A percentile compares a stretch with the other conserved stretches of the same genome.
These are phyloP conservation scores for Larimichthys polyactis DNA, from an alignment of 2,113 vertebrate genomes.

Conservation along the genomic window DNA sequence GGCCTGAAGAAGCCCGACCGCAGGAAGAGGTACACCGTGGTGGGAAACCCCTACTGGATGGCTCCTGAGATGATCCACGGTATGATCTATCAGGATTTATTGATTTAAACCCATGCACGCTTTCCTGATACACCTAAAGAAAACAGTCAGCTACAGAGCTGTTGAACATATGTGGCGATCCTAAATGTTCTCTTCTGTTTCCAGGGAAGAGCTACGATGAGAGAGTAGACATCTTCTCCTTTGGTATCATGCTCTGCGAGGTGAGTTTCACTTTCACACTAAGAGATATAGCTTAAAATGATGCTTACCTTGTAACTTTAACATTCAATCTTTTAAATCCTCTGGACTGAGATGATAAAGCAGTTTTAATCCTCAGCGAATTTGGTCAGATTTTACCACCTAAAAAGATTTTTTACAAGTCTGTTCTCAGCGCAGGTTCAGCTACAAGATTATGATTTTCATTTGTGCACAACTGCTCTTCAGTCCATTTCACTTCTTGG, in stretches of 20 bases:
- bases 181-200: not conserved
- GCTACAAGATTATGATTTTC: not conserved
- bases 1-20: slow-evolving; percentile 92
- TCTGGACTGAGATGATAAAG: not conserved
- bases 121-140: not conserved
- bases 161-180: not conserved
- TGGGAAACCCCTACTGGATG: slow-evolving; percentile 99
- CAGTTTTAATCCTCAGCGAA: not conserved
- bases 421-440: not conserved
- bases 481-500: not conserved
- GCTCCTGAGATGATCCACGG: slow-evolving; percentile 99
- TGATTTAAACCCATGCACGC: not conserved
- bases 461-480: not conserved
- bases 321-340: not conserved
- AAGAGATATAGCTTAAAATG: not conserved
- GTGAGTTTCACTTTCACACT: slow-evolving; percentile 81
- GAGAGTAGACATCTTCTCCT: slow-evolving; percentile 98
- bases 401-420: not conserved
- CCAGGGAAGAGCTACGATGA: slow-evolving; percentile 96
- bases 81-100: slow-evolving; percentile 69
- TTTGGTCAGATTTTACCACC: not conserved
- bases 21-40: slow-evolving; percentile 97
- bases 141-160: not conserved
- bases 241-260: slow-evolving; percentile 98
- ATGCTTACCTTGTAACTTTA: not conserved